Evolutionary conservation across 2,797 vertebrate genomes (phyloP), one percentile per base, ranked within the genome.

Genomic region (Eupleurogrammus muticus): DNA sequence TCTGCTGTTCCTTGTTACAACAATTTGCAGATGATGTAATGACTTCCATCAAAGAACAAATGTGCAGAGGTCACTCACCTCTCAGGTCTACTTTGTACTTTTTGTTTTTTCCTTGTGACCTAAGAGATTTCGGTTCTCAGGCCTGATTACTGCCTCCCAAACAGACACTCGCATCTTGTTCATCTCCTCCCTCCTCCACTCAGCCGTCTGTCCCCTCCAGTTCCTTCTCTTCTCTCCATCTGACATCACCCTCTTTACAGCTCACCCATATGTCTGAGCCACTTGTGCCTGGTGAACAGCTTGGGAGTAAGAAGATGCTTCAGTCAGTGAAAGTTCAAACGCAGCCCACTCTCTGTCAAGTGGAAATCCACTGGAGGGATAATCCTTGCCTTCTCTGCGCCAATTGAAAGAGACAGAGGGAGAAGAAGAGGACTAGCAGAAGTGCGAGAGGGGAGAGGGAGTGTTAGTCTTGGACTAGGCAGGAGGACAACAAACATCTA

Each of bases 251-350:
- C 20, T 69, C 52, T 75, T 54, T 64, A 23, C 58, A 66, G 66
- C 61, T 59, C 53, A n/a, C 11, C 55, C 13, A 28, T 52, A 50
- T 35, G 66, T 57, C 70, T 73, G 52, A 77, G 67, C 57, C 48
- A 36, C 79, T 67, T 16, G 2, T 46, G 56, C 59, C 54, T 71
- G 23, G 10, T 67, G 70, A 79, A 17, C 66, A 70, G 64, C 68
- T 58, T 53, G 34, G 60, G 42, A 77, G 50, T 54, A 64, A 63
- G 51, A 70, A 48, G 59, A 68, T 46, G 73, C 75, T 81, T 84
- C 67, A 68, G 62, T 84, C 73, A 58, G 57, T 63, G 49, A 57
- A 70, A 81, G 77, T 83, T 85, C 73, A 85, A 87, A 87, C 79
- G 78, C 82, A 70, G 69, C 71, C 81, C 77, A 69, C 70, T 84